phyloP scores from a whole-genome alignment of 2,113 vertebrate species.

The Platycercus adscitus region DNA sequence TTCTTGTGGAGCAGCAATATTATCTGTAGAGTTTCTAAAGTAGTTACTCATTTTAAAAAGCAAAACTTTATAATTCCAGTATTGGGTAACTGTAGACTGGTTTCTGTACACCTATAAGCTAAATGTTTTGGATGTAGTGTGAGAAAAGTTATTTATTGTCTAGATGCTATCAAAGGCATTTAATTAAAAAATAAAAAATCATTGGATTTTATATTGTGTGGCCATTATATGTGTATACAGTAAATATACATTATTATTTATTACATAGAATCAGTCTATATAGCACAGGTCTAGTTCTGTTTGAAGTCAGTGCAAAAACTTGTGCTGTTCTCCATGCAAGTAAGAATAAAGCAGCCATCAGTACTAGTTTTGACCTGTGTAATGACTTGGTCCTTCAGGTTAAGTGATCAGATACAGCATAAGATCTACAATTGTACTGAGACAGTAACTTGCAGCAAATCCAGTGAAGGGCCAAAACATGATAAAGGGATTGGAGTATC shows the following conservation, averaged over 20 bases:
- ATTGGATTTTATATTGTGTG: background rate
- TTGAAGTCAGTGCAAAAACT: background rate
- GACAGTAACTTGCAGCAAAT: background rate
- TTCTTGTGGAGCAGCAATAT: background rate
- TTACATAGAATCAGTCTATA: background rate
- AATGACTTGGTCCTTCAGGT: background rate
- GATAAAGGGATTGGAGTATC: background rate
- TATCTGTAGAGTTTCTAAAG: background rate
- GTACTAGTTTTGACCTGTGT: background rate
- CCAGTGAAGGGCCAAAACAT: background rate
- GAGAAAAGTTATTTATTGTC: constrained; percentile 1
- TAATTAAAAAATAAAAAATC: background rate
- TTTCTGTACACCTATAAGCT: background rate
- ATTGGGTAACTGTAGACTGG: background rate
- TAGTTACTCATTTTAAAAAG: background rate
- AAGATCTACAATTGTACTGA: background rate
- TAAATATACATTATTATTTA: background rate
- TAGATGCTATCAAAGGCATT: background rate
- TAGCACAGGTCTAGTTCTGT: background rate
- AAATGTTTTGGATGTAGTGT: background rate
- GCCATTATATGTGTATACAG: background rate
- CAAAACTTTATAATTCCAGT: background rate
- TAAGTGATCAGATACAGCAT: background rate
- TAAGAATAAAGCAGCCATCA: background rate
- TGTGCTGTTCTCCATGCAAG: background rate